Conservation (phyloP, 2,797 vertebrate species). For the Jordanella pulchra region DNA sequence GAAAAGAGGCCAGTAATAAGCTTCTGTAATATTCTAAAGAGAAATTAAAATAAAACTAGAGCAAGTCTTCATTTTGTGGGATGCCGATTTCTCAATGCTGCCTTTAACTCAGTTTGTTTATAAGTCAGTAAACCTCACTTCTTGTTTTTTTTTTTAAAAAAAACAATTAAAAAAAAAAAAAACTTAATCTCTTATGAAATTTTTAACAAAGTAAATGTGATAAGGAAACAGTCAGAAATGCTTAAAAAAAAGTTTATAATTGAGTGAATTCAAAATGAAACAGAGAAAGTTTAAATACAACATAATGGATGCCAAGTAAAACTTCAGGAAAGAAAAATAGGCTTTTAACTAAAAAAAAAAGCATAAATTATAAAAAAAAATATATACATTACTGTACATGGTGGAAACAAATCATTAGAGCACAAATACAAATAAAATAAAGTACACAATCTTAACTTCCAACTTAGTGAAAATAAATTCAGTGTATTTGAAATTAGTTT, state of each 20-base stretch:
- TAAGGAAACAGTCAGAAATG: slow-evolving; percentile 11
- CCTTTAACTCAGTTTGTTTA: background rate
- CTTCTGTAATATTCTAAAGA: background rate
- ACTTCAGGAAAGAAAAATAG: slow-evolving; percentile 18
- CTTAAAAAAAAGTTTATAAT: slow-evolving; percentile 23
- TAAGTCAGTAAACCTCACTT: background rate
- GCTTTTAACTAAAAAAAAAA: slow-evolving; percentile 20
- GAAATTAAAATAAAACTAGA: background rate
- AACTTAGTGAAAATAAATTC: slow-evolving; percentile 31
- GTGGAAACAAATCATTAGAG: slow-evolving; percentile 17
- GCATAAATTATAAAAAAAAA: slow-evolving; percentile 14
- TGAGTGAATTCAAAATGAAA: slow-evolving; percentile 46
- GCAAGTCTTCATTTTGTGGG: background rate
- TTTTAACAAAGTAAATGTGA: slow-evolving; percentile 11
- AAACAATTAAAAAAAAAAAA: background rate
- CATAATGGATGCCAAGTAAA: slow-evolving; percentile 22
- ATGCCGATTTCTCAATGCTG: background rate
- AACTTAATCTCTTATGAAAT: slow-evolving; percentile 33
- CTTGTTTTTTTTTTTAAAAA: background rate
- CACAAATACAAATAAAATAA: slow-evolving; percentile 11
- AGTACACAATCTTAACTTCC: slow-evolving; percentile 22
- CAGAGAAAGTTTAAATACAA: slow-evolving; percentile 22
- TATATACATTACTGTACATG: slow-evolving; percentile 20
- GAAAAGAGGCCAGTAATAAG: background rate
- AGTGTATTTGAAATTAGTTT: slow-evolving; percentile 20